phyloP scores from a whole-genome alignment of 2,113 vertebrate genomes.

The Phrynosoma platyrhinos region DNA sequence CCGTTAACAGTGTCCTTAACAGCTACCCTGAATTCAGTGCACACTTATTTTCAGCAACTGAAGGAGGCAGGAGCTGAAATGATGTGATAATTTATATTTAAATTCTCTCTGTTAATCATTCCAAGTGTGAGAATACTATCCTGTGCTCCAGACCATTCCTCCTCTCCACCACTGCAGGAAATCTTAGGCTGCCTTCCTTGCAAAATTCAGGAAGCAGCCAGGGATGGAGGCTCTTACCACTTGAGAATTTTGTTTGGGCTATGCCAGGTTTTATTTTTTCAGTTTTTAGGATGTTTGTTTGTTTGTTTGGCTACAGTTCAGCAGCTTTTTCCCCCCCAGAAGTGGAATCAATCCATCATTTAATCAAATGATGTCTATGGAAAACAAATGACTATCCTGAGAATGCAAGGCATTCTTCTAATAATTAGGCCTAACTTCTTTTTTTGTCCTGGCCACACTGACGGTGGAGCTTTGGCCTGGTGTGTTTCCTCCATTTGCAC shows the following conservation, averaged over 20 bases:
- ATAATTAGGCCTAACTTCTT: constrained; percentile 35
- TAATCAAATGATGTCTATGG: constrained; percentile 66
- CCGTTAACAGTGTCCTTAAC: no score
- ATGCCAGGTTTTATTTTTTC: constrained; percentile 53
- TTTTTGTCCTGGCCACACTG: constrained; percentile 57
- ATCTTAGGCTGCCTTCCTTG: neutral
- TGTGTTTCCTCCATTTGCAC: constrained; percentile 61
- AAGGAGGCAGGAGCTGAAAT: no score
- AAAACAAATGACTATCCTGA: constrained; percentile 69
- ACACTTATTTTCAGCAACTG: no score
- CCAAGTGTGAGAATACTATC: no score
- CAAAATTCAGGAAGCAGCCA: constrained; percentile 53
- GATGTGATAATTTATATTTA: no score
- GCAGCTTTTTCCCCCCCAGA: constrained; percentile 20
- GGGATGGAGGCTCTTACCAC: constrained; percentile 61
- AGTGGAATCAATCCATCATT: constrained; percentile 72
- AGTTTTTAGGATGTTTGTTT: no score
- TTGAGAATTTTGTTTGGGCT: constrained; percentile 50
- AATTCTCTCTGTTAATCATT: no score
- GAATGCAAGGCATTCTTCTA: constrained; percentile 65
- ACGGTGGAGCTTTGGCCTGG: constrained; percentile 50
- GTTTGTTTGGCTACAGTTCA: no score
- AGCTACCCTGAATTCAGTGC: no score
- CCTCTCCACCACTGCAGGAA: fast-evolving
- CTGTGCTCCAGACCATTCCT: no score